Percentiles rank a stretch among this genome's conserved stretches.
Evolutionary conservation across 2,797 vertebrate species (phyloP).

Genomic region (Anolis apletophallus): DNA sequence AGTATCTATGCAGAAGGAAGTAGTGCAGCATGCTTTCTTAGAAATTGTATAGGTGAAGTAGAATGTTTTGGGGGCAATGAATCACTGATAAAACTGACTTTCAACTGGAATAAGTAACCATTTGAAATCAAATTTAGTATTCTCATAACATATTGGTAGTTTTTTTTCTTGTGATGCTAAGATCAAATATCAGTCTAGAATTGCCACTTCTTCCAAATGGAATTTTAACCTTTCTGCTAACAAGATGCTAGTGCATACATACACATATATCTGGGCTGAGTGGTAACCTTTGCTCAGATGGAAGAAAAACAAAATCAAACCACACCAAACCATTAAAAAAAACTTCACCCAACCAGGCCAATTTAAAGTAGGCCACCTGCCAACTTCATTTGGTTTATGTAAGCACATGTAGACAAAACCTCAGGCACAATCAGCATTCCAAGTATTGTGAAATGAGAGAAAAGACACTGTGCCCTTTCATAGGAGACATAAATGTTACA

Average conservation of each 20-base stretch:
- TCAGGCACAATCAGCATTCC: constrained; percentile 16
- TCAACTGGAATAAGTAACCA: not conserved
- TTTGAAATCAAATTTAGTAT: not conserved
- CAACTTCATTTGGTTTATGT: constrained; percentile 33
- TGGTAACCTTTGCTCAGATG: not conserved
- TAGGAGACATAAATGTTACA: constrained; percentile 22
- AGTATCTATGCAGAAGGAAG: too few species aligned
- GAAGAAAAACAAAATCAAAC: constrained; percentile 16
- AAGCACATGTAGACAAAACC: constrained; percentile 30
- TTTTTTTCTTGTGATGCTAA: not conserved
- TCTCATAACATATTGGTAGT: not conserved
- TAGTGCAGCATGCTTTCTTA: too few species aligned
- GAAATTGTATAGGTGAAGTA: not conserved
- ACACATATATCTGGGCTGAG: not conserved
- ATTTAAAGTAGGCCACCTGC: constrained; percentile 32
- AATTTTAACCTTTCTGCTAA: not conserved
- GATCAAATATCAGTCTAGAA: not conserved
- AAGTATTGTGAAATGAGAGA: constrained; percentile 22
- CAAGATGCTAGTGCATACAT: too few species aligned
- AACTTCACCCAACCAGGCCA: not conserved
- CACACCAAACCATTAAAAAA: not conserved
- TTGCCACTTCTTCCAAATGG: not conserved
- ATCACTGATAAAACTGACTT: not conserved
- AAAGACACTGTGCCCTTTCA: not conserved
- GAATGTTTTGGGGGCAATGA: not conserved